A percentile compares a stretch with the other conserved stretches of the same genome.
phyloP scores from a whole-genome alignment of 2,113 vertebrate genomes.

The Oplegnathus fasciatus region DNA sequence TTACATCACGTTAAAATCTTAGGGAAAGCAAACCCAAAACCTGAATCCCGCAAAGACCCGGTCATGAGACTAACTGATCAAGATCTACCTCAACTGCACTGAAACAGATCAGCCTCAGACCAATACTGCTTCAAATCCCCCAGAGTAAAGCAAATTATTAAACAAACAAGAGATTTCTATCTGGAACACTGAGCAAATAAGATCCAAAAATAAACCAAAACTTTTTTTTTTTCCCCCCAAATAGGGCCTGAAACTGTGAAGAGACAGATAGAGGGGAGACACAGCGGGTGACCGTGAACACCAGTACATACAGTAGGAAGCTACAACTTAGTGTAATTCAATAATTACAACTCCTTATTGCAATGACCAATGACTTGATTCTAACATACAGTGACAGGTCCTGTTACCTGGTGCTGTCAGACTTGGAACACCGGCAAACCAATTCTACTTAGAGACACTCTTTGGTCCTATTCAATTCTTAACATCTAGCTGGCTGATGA shows the following conservation, averaged over 20 bases:
- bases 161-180: conserved; percentile 47
- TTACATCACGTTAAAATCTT: not conserved
- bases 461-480: not conserved
- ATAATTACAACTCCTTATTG: not conserved
- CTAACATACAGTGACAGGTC: not conserved
- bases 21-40: not conserved
- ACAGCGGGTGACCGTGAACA: conserved; percentile 2
- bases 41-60: not conserved
- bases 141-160: not conserved
- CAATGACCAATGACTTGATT: not conserved
- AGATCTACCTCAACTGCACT: conserved; percentile 5
- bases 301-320: not conserved
- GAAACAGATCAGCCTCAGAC: conserved; percentile 28
- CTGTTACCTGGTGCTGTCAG: not conserved
- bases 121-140: not conserved
- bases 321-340: not conserved
- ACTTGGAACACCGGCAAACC: not conserved
- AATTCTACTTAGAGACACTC: too few species aligned
- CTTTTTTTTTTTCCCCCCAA: not conserved
- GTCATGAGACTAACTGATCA: not conserved
- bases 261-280: not conserved
- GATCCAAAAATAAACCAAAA: not conserved
- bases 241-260: not conserved
- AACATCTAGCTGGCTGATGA: not conserved
- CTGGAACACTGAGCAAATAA: not conserved